Conservation (phyloP, 2,888 invertebrate genomes). For the Halictus ligatus region DNA sequence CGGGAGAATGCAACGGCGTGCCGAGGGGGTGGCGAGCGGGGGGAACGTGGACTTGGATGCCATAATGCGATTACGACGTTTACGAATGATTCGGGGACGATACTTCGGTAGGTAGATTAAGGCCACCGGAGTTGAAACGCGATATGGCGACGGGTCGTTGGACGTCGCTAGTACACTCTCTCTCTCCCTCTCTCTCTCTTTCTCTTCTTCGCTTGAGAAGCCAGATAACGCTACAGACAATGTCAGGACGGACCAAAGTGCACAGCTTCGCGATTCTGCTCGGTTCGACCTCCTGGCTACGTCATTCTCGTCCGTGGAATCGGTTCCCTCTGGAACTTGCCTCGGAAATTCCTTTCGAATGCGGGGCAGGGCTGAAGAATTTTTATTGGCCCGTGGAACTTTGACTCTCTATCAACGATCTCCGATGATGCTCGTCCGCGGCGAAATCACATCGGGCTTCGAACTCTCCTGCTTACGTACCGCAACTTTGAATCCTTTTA, state of each 20-base stretch:
- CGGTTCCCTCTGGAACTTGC: not conserved
- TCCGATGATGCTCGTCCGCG: not conserved
- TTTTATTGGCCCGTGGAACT: not conserved
- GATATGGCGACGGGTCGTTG: conserved; percentile 54
- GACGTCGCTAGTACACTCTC: not conserved
- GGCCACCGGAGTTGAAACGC: conserved; percentile 80
- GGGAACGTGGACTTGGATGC: conserved; percentile 41
- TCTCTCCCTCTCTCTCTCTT: not conserved
- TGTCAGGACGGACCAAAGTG: conserved; percentile 27
- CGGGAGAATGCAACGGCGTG: conserved; percentile 23
- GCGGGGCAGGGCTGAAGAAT: not conserved
- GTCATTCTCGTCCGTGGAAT: not conserved
- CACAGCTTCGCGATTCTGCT: conserved; percentile 14
- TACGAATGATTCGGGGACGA: conserved; percentile 72
- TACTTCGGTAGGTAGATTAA: conserved; percentile 70
- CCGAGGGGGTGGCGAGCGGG: conserved; percentile 12
- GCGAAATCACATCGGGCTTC: not conserved
- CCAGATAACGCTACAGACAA: conserved; percentile 44
- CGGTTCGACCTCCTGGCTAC: not conserved
- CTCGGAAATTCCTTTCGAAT: not conserved
- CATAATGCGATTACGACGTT: conserved; percentile 74
- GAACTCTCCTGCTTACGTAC: not conserved
- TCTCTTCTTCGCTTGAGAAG: conserved; percentile 39
- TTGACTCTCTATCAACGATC: not conserved
- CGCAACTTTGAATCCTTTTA: not conserved